A percentile compares a stretch with the other conserved stretches of the same genome.
phyloP scores from a whole-genome alignment of 1,140 invertebrate species.

The Calliphora vicina region DNA sequence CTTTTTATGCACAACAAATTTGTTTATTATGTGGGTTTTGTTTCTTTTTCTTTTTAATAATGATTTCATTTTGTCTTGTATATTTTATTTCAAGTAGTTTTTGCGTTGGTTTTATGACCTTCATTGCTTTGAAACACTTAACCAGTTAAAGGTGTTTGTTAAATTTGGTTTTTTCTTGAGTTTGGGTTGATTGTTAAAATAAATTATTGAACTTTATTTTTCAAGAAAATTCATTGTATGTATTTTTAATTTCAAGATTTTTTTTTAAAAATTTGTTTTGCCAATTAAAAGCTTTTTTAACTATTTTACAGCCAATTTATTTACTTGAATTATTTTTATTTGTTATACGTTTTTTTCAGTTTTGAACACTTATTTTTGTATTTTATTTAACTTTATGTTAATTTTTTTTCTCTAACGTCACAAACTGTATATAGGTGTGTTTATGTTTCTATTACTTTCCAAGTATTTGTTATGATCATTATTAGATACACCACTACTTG shows the following conservation, averaged over 20 bases:
- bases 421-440: not conserved
- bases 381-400: not conserved
- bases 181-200: not conserved
- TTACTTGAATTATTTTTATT: not conserved
- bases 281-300: not conserved
- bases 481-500: slow-evolving; percentile 14
- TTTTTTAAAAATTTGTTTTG: not conserved
- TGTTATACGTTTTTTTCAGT: not conserved
- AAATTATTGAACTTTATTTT: not conserved
- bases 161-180: not conserved
- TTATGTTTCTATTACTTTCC: not conserved
- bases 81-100: not conserved
- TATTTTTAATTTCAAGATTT: not conserved
- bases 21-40: slow-evolving; percentile 11
- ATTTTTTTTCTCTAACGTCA: not conserved
- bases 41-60: slow-evolving; percentile 20
- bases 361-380: not conserved
- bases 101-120: slow-evolving; percentile 31
- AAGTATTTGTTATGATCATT: not conserved
- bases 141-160: not conserved
- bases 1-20: not conserved
- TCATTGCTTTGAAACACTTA: slow-evolving; percentile 21
- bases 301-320: not conserved
- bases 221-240: not conserved
- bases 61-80: not conserved